Evolutionary conservation across 23 tunicate species (phyloP).

Genomic region (Styela plicata): DNA sequence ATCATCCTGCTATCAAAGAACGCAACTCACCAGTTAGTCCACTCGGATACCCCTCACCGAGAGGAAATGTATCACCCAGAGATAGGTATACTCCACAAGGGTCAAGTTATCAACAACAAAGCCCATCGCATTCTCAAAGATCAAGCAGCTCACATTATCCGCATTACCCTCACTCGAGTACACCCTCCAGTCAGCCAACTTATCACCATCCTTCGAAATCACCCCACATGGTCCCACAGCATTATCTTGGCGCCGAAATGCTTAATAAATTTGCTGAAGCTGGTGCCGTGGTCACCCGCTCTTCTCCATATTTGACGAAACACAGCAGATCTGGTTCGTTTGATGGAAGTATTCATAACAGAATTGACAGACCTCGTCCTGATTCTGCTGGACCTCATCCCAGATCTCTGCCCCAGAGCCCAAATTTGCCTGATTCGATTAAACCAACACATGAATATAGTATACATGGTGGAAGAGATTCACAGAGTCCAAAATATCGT

Average conservation of each 20-base stretch:
- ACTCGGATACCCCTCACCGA: background rate
- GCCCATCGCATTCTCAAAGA: slow-evolving; percentile 20
- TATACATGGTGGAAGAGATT: background rate
- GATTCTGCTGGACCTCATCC: slow-evolving; percentile 15
- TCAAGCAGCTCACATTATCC: background rate
- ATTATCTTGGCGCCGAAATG: background rate
- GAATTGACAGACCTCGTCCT: background rate
- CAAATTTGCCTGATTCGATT: background rate
- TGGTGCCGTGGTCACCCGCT: background rate
- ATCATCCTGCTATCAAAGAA: slow-evolving; percentile 22
- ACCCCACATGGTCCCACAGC: slow-evolving; percentile 7
- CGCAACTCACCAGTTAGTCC: slow-evolving; percentile 29
- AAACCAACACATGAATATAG: background rate
- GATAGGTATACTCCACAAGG: background rate
- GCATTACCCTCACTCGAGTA: slow-evolving; percentile 12
- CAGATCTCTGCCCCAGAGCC: slow-evolving; percentile 14
- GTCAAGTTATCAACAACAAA: slow-evolving; percentile 2
- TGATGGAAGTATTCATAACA: background rate
- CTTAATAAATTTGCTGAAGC: background rate
- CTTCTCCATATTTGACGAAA: background rate
- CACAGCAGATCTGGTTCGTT: background rate
- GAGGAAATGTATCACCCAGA: slow-evolving; percentile 6
- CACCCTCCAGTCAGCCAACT: slow-evolving; percentile 3
- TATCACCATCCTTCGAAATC: slow-evolving; percentile 3
- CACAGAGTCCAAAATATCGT: background rate